phyloP scores from a whole-genome alignment of 2,888 invertebrate genomes.

The Heteromurus nitidus region DNA sequence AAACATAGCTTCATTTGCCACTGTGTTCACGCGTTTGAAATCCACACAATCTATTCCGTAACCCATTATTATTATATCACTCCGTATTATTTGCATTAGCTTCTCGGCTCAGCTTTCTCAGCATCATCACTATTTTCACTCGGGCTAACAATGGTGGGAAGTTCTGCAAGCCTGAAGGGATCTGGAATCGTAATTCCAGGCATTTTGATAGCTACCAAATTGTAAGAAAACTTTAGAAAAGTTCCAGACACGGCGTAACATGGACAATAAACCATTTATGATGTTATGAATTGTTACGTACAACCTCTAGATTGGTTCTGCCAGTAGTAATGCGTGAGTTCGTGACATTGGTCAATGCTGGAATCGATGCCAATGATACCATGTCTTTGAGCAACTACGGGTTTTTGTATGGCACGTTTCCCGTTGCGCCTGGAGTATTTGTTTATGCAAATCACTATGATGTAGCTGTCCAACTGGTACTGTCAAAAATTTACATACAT shows the following conservation, averaged over 20 bases:
- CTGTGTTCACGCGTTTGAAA: too few species aligned
- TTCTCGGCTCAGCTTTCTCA: slow-evolving; percentile 91
- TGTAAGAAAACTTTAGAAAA: slow-evolving; percentile 79
- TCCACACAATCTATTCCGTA: too few species aligned
- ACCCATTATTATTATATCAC: too few species aligned
- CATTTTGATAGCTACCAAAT: slow-evolving; percentile 91
- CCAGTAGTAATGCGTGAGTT: slow-evolving; percentile 92
- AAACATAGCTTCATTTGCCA: too few species aligned
- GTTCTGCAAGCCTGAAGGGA: slow-evolving; percentile 86
- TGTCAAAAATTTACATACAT: too few species aligned
- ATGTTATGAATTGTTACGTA: background rate
- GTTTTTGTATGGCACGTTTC: slow-evolving; percentile 96
- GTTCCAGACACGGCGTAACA: too few species aligned
- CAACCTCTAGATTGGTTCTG: slow-evolving; percentile 81
- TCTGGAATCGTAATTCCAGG: slow-evolving; percentile 88
- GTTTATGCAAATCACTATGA: slow-evolving; percentile 93
- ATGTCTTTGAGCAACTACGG: slow-evolving; percentile 92
- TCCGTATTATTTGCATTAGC: slow-evolving; percentile 37
- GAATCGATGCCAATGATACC: slow-evolving; percentile 82
- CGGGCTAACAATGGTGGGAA: slow-evolving; percentile 94
- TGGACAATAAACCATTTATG: background rate
- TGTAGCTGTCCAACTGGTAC: slow-evolving; percentile 89
- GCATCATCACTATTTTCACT: slow-evolving; percentile 93
- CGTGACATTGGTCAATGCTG: slow-evolving; percentile 82
- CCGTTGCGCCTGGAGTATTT: slow-evolving; percentile 80